Base-by-base conservation (phyloP, 2,797 vertebrate species). In the Pygocentrus nattereri region DNA sequence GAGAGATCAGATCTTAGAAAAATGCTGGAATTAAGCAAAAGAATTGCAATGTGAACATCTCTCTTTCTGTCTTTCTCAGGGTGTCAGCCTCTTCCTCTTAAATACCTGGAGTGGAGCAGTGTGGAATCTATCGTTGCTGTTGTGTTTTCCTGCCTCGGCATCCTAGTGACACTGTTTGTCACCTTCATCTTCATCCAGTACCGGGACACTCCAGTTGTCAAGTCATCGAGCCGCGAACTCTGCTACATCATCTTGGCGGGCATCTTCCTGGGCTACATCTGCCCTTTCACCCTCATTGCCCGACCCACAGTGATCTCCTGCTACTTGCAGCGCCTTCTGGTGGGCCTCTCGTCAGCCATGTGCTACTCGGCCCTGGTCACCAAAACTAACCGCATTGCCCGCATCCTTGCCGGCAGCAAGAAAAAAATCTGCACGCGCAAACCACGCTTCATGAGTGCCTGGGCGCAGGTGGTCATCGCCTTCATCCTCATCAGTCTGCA, bases 381-480 rank as follows among this genome's bases (percentile, higher is more conserved):
- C 88, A 99, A 99, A 91, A 99, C 98, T 54, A 99, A 99, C 86
- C 97, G 98, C 85, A 99, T 99, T 0, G 98, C 98, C 1, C 97
- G 98, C 84, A 99, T 99, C 88, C 92, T 99, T 87, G 98, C 98
- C 0, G 98, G 98, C 86, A 99, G 98, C 93, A 99, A 99, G 92
- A 99, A 99, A 93, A 99, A 99, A 91, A 99, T 99, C 91, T 99
- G 98, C 54, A 99, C 98, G 12, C 94, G 93, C 79, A 99, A 99
- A 84, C 98, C 98, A 0, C 95, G 97, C 30, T 99, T 99, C 92
- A 99, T 99, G 98, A 99, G 97, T 0, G 97, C 98, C 23, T 99
- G 98, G 96, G 98, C 98, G 27, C 98, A 99, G 89, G 95, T 99
- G 72, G 92, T 99, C 84, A 99, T 99, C 0, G 97, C 98, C 82